Base-by-base conservation (phyloP, 2,888 invertebrate species). In the Zhuqinia jingwanae region DNA sequence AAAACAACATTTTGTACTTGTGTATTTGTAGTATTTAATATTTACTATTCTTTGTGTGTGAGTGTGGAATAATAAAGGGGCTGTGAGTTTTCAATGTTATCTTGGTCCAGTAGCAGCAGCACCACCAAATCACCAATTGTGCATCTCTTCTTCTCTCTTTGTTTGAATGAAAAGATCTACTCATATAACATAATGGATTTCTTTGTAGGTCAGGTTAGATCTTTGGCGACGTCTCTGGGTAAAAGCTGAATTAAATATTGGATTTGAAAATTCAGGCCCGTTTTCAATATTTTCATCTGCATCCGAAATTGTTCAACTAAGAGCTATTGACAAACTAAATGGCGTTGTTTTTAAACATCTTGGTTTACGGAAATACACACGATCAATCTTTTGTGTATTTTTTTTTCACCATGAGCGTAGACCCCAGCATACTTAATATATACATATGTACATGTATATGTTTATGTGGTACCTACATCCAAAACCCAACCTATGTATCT, bases 171-270 rank as follows among this genome's bases (percentile, higher is more conserved):
- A 50, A 45, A 8, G 30, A 75, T 36, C 27, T 53, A 27, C 70
- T 53, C n/a, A n/a, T 53, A 27, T 0, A n/a, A 8, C 36, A 65
- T 56, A 77, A 77, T 84, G 56, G 77, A 68, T 60, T 77, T 47
- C 27, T 84, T 84, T 77, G 84, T 65, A 76, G 77, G 84, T 84
- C 77, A 84, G n/a, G n/a, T n/a, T n/a, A n/a, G n/a, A n/a, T n/a
- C n/a, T n/a, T n/a, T 53, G 82, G 20, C 58, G 3, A 47, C 2
- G 47, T 60, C 25, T 11, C 17, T 53, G 27, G 20, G 27, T 58
- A 73, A 20, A 30, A 58, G 58, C 60, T 25, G 75, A 47, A 63
- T 50, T n/a, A 50, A n/a, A 50, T 42, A 70, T 58, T 27, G 65
- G 27, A 27, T 27, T 81, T 70, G 22, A 13, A 63, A 73, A n/a